A percentile compares a stretch with the other conserved stretches of the same genome.
These are phyloP conservation scores for Ceyx margarethae DNA, from an alignment of 2,113 vertebrate species.

Conservation along the genomic window DNA sequence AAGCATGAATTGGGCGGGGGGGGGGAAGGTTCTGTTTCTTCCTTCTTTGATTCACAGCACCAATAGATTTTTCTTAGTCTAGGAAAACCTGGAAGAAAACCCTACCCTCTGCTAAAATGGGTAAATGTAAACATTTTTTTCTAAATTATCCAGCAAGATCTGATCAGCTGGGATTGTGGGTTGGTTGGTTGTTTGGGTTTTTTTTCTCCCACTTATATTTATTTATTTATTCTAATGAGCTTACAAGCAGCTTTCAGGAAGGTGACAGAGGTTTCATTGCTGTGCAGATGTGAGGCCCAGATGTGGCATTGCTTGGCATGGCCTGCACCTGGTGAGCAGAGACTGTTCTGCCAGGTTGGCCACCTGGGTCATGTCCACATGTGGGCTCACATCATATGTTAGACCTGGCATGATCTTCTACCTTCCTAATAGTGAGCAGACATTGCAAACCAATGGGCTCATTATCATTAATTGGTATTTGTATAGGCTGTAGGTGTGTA, in stretches of 20 bases:
- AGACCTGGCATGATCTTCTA: fast-evolving
- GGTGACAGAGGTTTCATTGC: neutral
- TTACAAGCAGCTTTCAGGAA: neutral
- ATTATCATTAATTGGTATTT: neutral
- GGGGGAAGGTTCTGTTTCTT: neutral
- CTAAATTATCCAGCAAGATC: neutral
- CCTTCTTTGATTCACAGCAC: constrained; percentile 2
- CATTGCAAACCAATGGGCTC: neutral
- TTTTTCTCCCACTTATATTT: neutral
- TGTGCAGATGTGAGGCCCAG: neutral
- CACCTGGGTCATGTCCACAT: fast-evolving
- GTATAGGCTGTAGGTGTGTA: fast-evolving
- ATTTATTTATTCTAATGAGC: neutral
- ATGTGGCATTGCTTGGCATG: neutral
- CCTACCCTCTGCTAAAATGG: neutral
- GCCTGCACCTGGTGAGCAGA: neutral
- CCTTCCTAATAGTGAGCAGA: neutral
- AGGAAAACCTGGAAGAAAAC: constrained; percentile 20
- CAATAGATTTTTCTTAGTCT: neutral
- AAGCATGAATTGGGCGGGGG: constrained; percentile 44
- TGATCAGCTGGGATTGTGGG: neutral
- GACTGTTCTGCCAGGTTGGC: fast-evolving
- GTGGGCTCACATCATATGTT: fast-evolving
- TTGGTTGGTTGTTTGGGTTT: neutral
- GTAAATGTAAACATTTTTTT: neutral